phyloP scores from a whole-genome alignment of 23 tunicate species.

The Ciona savignyi region DNA sequence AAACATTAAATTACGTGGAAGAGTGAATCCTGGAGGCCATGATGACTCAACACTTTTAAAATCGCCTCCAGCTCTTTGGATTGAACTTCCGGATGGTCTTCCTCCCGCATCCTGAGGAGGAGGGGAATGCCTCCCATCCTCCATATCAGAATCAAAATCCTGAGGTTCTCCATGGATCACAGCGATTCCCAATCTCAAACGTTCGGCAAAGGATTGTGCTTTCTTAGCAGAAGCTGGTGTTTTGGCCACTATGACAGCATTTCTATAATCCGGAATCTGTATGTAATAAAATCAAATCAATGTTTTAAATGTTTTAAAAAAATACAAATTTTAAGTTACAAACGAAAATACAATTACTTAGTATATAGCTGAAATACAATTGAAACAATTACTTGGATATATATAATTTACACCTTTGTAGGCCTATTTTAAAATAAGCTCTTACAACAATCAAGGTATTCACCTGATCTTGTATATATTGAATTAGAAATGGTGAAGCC shows the following conservation, averaged over 20 bases:
- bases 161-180: slow-evolving; percentile 98
- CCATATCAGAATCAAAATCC: slow-evolving; percentile 80
- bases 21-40: not conserved
- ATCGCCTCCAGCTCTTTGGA: slow-evolving; percentile 2
- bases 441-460: not conserved
- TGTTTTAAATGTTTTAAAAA: no score
- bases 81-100: not conserved
- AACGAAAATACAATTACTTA: no score
- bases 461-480: slow-evolving; percentile 80
- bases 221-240: slow-evolving; percentile 94
- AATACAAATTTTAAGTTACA: not conserved
- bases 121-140: slow-evolving; percentile 92
- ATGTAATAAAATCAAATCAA: not conserved
- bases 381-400: no score
- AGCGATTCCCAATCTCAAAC: slow-evolving; percentile 86
- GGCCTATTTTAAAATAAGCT: no score
- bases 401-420: no score
- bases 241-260: slow-evolving; percentile 88
- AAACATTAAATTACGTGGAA: not conserved
- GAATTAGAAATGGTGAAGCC: slow-evolving; percentile 91
- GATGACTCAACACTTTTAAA: not conserved
- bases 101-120: slow-evolving; percentile 45
- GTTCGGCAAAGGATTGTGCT: slow-evolving; percentile 96
- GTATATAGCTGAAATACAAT: no score
- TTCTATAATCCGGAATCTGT: slow-evolving; percentile 80